Evolutionary conservation across 1,140 invertebrate genomes (phyloP).

Genomic region (Goniozus legneri): DNA sequence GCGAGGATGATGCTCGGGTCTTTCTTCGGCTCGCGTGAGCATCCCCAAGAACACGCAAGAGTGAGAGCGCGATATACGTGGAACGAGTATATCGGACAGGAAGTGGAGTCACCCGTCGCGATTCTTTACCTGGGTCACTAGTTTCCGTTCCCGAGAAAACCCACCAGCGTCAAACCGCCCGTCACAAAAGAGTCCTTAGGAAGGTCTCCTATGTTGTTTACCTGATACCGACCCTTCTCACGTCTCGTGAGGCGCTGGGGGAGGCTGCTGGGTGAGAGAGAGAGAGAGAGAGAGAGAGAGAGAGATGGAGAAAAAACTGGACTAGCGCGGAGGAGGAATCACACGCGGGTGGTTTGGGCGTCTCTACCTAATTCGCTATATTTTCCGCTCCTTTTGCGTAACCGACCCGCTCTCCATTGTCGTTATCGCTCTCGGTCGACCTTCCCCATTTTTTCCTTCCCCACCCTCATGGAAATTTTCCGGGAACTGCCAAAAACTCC

Average conservation of each 20-base stretch:
- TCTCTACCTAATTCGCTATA: slow-evolving; percentile 11
- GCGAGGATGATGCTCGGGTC: no score
- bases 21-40: background rate
- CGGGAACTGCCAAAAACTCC: no score
- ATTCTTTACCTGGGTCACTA: slow-evolving; percentile 5
- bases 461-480: no score
- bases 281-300: slow-evolving; percentile 1
- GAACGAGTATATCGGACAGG: slow-evolving; percentile 20
- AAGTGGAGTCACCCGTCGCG: slow-evolving; percentile 10
- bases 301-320: slow-evolving; percentile 1
- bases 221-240: slow-evolving; percentile 22
- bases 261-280: background rate
- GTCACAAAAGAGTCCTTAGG: background rate
- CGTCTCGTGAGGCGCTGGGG: background rate
- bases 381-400: slow-evolving; percentile 22
- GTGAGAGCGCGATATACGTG: no score
- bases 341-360: background rate
- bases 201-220: slow-evolving; percentile 3
- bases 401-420: background rate
- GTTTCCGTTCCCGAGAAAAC: background rate
- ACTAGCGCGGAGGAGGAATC: no score
- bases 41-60: background rate
- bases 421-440: no score
- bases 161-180: slow-evolving; percentile 1
- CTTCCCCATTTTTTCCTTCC: no score